phyloP scores from a whole-genome alignment of 2,797 vertebrate genomes.

The Arnoldichthys spilopterus region DNA sequence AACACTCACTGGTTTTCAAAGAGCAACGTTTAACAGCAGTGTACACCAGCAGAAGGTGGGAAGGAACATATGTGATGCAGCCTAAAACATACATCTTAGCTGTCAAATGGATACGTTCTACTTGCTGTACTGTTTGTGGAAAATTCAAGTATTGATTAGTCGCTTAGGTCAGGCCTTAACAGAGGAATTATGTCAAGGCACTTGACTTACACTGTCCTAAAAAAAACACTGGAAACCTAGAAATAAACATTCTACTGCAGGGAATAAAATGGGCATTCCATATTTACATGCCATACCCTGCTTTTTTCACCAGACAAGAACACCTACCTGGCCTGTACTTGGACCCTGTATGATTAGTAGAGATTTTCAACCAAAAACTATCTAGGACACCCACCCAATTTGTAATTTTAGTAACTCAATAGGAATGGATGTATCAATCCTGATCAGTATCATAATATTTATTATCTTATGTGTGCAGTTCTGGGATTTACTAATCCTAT shows the following conservation, averaged over 20 bases:
- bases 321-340: background rate
- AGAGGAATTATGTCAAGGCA: background rate
- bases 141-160: background rate
- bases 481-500: constrained; percentile 5
- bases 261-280: no score
- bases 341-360: background rate
- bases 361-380: background rate
- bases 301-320: background rate
- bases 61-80: background rate
- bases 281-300: no score
- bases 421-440: background rate
- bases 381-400: background rate
- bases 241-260: background rate
- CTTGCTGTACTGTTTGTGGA: background rate
- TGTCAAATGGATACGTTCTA: background rate
- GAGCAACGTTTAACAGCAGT: background rate
- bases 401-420: background rate
- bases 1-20: background rate
- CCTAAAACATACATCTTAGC: background rate
- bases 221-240: background rate
- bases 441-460: constrained; percentile 12
- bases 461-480: constrained; percentile 1
- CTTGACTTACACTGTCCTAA: background rate
- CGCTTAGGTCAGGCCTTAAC: background rate
- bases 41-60: background rate